phyloP scores from a whole-genome alignment of 2,888 invertebrate genomes.

The Heteromurus nitidus region DNA sequence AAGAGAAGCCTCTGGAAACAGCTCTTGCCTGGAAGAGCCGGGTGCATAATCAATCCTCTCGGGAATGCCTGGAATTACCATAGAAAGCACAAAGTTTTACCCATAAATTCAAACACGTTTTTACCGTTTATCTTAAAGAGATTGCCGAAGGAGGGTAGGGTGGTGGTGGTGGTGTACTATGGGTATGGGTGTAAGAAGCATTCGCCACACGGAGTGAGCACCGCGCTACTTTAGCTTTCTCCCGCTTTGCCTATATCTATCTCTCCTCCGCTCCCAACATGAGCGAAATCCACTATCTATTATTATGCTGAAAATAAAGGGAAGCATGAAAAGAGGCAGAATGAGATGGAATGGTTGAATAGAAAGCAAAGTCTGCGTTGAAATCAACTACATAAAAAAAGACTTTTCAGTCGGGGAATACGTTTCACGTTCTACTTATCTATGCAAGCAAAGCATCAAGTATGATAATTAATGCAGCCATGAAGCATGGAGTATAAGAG shows the following conservation, averaged over 20 bases:
- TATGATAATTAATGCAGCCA: conserved; percentile 64
- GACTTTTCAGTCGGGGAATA: conserved; percentile 38
- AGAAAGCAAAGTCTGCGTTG: conserved; percentile 7
- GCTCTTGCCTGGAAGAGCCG: conserved; percentile 81
- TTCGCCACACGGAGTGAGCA: background rate
- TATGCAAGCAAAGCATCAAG: conserved; percentile 55
- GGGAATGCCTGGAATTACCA: conserved; percentile 80
- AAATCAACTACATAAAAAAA: conserved; percentile 30
- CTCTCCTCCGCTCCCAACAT: background rate
- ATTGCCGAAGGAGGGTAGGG: conserved; percentile 43
- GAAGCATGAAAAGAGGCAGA: background rate
- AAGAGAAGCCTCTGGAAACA: conserved; percentile 86
- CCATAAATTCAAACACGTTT: conserved; percentile 70
- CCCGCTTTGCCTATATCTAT: conserved; percentile 10
- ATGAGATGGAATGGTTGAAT: conserved; percentile 17
- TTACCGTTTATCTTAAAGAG: conserved; percentile 55
- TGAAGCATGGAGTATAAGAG: conserved; percentile 17
- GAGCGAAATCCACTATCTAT: conserved; percentile 24
- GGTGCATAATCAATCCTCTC: conserved; percentile 92
- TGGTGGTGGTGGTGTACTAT: conserved; percentile 12
- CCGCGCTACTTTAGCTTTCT: background rate
- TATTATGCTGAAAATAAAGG: conserved; percentile 18
- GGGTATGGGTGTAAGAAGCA: conserved; percentile 11
- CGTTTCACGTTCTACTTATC: conserved; percentile 60
- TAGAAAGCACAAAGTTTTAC: conserved; percentile 73